Conservation (phyloP, 2,888 invertebrate species). For the Tipula helvola region DNA sequence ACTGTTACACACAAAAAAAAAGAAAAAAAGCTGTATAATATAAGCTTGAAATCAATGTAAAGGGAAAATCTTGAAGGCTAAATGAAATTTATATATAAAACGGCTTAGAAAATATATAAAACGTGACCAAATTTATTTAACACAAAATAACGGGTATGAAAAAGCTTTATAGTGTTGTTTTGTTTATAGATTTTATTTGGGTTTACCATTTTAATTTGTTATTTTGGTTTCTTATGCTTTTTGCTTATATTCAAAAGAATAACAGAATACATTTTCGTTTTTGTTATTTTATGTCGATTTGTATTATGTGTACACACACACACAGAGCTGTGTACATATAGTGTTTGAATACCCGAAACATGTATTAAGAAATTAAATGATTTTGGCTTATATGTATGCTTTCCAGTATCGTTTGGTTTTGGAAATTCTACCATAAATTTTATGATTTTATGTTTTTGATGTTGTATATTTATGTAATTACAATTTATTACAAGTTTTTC, state of each 20-base stretch:
- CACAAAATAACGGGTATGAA: neutral
- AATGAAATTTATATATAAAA: neutral
- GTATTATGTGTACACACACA: neutral
- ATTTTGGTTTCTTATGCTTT: neutral
- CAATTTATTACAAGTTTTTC: neutral
- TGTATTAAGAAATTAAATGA: constrained; percentile 4
- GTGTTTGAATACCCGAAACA: neutral
- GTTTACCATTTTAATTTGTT: constrained; percentile 4
- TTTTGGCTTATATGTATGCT: neutral
- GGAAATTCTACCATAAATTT: neutral
- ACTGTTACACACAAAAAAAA: neutral
- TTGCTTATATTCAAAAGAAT: neutral
- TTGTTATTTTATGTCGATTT: neutral
- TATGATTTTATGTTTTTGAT: constrained; percentile 4
- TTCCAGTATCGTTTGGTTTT: neutral
- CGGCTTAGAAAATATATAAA: neutral
- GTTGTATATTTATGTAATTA: neutral
- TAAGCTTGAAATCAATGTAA: neutral
- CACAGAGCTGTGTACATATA: neutral
- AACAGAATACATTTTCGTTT: neutral
- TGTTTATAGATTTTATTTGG: neutral
- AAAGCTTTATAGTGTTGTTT: neutral
- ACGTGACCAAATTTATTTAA: neutral
- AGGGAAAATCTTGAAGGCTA: neutral
- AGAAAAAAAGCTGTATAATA: neutral